Conservation (phyloP, 2,797 vertebrate genomes). For the Lepilemur septentrionalis region DNA sequence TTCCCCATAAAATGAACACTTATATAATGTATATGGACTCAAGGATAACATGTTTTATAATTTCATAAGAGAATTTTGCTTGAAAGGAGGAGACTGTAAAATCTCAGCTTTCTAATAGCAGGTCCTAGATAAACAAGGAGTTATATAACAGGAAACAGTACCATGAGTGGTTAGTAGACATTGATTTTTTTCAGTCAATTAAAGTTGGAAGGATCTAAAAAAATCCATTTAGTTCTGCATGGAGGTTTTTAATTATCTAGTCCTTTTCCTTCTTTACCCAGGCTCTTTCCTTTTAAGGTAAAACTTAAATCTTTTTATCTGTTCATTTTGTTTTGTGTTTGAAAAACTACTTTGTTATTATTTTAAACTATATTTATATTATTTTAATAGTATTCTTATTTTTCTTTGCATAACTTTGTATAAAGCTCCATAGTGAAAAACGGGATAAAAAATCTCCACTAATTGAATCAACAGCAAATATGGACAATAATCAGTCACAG, state of each 20-base stretch:
- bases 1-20: constrained; percentile 1
- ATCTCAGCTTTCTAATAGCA: constrained; percentile 30
- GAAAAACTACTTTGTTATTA: neutral
- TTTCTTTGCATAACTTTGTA: constrained; percentile 59
- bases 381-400: constrained; percentile 67
- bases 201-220: neutral
- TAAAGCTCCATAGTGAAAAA: constrained; percentile 95
- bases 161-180: neutral
- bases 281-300: neutral
- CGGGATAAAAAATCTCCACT: constrained; percentile 96
- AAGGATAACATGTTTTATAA: constrained; percentile 26
- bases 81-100: neutral
- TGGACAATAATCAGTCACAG: constrained; percentile 96
- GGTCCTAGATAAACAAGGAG: neutral
- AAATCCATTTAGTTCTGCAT: neutral
- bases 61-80: constrained; percentile 7
- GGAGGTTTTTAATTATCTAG: neutral
- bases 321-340: constrained; percentile 4
- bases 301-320: constrained; percentile 27
- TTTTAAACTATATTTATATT: neutral
- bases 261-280: constrained; percentile 13
- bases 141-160: neutral
- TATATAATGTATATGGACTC: neutral
- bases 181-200: neutral
- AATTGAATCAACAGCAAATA: constrained; percentile 95